Conservation (phyloP, 2,797 vertebrate genomes). For the Siniperca undulata region DNA sequence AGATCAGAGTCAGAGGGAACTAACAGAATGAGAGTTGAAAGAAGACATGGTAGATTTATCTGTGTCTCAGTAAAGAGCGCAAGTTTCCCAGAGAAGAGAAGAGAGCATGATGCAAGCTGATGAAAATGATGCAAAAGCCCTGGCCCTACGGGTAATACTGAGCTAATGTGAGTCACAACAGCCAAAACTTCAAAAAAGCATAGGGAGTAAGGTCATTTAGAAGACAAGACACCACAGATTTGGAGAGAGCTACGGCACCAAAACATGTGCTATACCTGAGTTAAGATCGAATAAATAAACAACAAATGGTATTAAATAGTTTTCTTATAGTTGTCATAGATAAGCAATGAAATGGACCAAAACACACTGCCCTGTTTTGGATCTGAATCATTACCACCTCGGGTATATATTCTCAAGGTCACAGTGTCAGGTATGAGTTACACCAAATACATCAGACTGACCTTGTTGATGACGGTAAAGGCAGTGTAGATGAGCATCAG, state of each 20-base stretch:
- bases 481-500: constrained; percentile 93
- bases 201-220: constrained; percentile 74
- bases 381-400: neutral
- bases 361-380: neutral
- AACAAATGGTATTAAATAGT: neutral
- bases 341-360: neutral
- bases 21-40: constrained; percentile 73
- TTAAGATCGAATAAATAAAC: constrained; percentile 21
- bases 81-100: constrained; percentile 82
- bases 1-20: constrained; percentile 69
- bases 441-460: constrained; percentile 74
- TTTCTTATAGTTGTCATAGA: neutral
- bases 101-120: constrained; percentile 85
- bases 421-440: neutral
- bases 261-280: constrained; percentile 24
- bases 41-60: constrained; percentile 79
- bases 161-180: constrained; percentile 80
- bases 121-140: constrained; percentile 86
- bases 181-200: constrained; percentile 70
- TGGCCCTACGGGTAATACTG: constrained; percentile 77
- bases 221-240: constrained; percentile 60
- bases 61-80: constrained; percentile 78
- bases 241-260: constrained; percentile 26
- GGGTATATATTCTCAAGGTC: neutral
- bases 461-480: constrained; percentile 92